Evolutionary conservation across 2,888 invertebrate genomes (phyloP).

Genomic region (Nomada hirtipes): DNA sequence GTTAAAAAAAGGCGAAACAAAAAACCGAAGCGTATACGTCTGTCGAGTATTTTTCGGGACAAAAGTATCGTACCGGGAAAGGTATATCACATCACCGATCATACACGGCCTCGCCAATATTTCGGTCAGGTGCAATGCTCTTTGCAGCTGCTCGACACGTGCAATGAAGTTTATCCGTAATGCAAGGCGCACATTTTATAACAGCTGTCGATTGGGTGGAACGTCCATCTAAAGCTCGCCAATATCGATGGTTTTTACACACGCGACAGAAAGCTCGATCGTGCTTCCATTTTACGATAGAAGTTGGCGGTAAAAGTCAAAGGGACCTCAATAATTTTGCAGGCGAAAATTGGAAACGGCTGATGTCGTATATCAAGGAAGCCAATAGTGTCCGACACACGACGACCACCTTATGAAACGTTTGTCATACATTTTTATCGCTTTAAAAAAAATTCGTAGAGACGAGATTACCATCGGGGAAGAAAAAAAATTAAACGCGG

Average conservation of each 20-base stretch:
- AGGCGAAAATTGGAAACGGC: neutral
- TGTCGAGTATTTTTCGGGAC: neutral
- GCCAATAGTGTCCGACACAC: conserved; percentile 10
- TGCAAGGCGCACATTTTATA: conserved; percentile 28
- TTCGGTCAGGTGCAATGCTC: conserved; percentile 13
- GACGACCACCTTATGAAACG: neutral
- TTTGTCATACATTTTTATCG: conserved; percentile 16
- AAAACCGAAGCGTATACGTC: neutral
- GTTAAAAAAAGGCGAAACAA: no score
- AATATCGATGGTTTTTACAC: conserved; percentile 19
- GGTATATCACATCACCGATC: neutral
- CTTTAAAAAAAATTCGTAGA: neutral
- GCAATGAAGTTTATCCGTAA: conserved; percentile 24
- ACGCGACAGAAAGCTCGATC: conserved; percentile 27
- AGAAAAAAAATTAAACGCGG: conserved; percentile 13
- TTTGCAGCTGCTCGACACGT: conserved; percentile 19
- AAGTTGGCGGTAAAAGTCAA: conserved; percentile 28
- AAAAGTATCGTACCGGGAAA: neutral
- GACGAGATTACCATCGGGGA: conserved; percentile 4
- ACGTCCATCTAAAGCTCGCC: conserved; percentile 23
- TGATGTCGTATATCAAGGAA: neutral
- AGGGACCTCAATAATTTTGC: conserved; percentile 44
- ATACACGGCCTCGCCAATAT: conserved; percentile 28
- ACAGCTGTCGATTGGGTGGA: conserved; percentile 42
- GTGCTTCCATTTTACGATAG: conserved; percentile 22